Evolutionary conservation across 1,140 invertebrate species (phyloP).

Genomic region (Drosophila persimilis): DNA sequence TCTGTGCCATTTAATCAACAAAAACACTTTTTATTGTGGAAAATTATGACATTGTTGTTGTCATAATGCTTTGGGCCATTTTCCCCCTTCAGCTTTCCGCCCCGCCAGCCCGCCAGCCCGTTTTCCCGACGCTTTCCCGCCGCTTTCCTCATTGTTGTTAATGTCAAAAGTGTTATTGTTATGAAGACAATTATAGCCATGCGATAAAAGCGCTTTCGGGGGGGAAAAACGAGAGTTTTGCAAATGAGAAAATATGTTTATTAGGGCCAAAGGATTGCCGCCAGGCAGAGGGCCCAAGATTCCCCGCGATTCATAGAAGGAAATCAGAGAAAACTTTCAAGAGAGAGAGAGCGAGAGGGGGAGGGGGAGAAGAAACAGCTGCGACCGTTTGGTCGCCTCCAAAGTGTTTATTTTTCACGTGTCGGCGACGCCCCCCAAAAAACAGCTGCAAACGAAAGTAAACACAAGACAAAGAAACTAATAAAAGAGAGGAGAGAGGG

Average conservation of each 20-base stretch:
- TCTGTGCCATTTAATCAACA: slow-evolving; percentile 73
- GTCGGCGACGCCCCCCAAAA: background rate
- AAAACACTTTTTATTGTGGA: slow-evolving; percentile 80
- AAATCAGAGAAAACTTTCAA: slow-evolving; percentile 2
- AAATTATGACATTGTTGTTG: slow-evolving; percentile 74
- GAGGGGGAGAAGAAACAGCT: slow-evolving; percentile 34
- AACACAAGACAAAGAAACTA: background rate
- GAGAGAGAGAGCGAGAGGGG: too few species aligned
- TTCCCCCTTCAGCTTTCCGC: slow-evolving; percentile 8
- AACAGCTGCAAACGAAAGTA: slow-evolving; percentile 33
- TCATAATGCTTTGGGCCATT: slow-evolving; percentile 36
- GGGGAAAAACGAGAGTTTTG: slow-evolving; percentile 51
- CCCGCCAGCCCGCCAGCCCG: slow-evolving; percentile 1
- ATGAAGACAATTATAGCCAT: slow-evolving; percentile 75
- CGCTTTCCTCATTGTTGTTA: slow-evolving; percentile 49
- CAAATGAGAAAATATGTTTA: slow-evolving; percentile 79
- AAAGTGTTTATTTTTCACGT: slow-evolving; percentile 29
- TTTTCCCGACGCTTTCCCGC: too few species aligned
- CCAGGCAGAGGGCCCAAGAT: background rate
- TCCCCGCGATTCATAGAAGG: too few species aligned
- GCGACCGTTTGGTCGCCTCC: slow-evolving; percentile 28
- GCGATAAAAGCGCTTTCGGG: slow-evolving; percentile 72
- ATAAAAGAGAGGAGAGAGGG: too few species aligned
- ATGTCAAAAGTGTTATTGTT: slow-evolving; percentile 80
- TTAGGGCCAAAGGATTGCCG: slow-evolving; percentile 55